Evolutionary conservation across 2,113 vertebrate genomes (phyloP).

Genomic region (Apodemus sylvaticus): DNA sequence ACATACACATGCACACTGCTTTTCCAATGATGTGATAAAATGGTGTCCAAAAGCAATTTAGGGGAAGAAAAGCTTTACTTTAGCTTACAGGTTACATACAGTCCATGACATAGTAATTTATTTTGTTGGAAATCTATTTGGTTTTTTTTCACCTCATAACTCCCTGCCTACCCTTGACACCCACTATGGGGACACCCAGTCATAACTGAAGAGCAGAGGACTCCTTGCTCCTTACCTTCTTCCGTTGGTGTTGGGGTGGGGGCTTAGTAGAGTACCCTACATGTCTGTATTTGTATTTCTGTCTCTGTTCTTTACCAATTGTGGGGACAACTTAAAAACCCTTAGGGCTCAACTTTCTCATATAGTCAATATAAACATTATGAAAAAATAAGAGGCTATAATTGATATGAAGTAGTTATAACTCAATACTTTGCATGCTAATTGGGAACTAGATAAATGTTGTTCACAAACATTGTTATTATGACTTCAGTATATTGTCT

Average conservation of each 20-base stretch:
- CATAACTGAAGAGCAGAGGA: not conserved
- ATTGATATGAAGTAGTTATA: not conserved
- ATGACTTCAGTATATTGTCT: too few species aligned
- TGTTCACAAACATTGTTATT: not conserved
- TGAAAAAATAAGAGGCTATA: not conserved
- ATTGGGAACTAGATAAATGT: not conserved
- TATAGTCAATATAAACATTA: not conserved
- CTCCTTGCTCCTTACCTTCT: fast-evolving
- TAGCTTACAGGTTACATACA: not conserved
- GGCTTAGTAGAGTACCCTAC: too few species aligned
- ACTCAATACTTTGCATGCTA: not conserved
- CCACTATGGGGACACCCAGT: fast-evolving
- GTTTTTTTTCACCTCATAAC: not conserved
- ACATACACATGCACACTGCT: not conserved
- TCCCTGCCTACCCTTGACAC: not conserved
- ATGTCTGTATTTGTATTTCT: not conserved
- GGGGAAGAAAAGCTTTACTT: not conserved
- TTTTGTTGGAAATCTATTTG: not conserved
- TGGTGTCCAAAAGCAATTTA: too few species aligned
- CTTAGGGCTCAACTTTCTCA: not conserved
- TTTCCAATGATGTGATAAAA: not conserved
- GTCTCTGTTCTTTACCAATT: not conserved
- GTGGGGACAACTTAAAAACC: not conserved
- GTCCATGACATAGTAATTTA: not conserved
- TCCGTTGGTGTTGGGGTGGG: not conserved